A percentile compares a stretch with the other conserved stretches of the same genome.
Conservation (phyloP, 2,888 invertebrate genomes). For the Dinocampus coccinellae region DNA sequence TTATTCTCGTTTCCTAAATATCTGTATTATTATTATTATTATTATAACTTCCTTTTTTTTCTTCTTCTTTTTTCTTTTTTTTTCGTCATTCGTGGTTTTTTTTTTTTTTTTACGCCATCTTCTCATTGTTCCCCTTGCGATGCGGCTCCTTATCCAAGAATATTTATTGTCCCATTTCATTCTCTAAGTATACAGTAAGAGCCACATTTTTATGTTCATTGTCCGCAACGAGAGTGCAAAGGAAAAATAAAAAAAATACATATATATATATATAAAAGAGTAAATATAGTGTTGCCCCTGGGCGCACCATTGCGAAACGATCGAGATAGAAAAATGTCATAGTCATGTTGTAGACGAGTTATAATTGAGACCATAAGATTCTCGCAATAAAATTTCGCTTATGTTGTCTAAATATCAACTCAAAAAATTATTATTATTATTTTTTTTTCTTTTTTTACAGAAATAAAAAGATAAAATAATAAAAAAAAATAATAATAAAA, state of each 20-base stretch:
- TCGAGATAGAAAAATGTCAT: constrained; percentile 22
- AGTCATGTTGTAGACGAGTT: background rate
- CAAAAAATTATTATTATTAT: background rate
- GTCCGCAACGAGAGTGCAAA: constrained; percentile 41
- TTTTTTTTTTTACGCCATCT: constrained; percentile 10
- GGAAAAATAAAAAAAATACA: constrained; percentile 29
- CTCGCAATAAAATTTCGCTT: constrained; percentile 14
- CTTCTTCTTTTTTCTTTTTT: constrained; percentile 4
- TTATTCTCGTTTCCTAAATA: background rate
- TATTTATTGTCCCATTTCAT: constrained; percentile 60
- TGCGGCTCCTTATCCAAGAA: constrained; percentile 44
- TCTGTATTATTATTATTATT: background rate
- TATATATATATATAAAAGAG: background rate
- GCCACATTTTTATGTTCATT: constrained; percentile 54
- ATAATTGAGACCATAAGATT: constrained; percentile 26
- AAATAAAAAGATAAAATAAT: background rate
- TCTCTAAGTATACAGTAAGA: constrained; percentile 55
- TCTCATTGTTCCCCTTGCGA: constrained; percentile 24
- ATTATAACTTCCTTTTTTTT: background rate
- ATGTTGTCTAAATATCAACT: background rate
- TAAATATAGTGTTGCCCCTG: background rate
- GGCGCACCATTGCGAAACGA: constrained; percentile 17
- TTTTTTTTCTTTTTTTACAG: background rate
- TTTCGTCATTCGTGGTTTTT: constrained; percentile 1
- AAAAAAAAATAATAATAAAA: background rate